A percentile compares a stretch with the other conserved stretches of the same genome.
phyloP scores from a whole-genome alignment of 2,888 invertebrate species.

The Melieria crassipennis region DNA sequence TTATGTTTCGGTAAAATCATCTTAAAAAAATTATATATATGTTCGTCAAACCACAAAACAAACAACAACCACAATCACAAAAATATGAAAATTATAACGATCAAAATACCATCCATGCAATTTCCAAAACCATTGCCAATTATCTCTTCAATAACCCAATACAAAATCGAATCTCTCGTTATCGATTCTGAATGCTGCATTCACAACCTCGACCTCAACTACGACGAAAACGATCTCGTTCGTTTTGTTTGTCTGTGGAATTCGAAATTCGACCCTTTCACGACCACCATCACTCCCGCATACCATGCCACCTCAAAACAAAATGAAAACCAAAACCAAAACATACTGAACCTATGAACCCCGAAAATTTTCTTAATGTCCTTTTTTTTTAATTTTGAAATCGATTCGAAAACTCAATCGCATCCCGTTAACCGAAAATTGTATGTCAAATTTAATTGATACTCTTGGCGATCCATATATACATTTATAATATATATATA shows the following conservation, averaged over 20 bases:
- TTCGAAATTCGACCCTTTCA: no score
- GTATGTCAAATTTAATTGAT: constrained; percentile 37
- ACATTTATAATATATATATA: constrained; percentile 49
- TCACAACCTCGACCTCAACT: no score
- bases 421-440: constrained; percentile 45
- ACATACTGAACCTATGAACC: constrained; percentile 45
- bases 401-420: no score
- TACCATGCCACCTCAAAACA: no score
- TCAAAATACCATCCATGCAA: constrained; percentile 35
- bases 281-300: no score
- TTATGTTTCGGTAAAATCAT: constrained; percentile 61
- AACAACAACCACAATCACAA: constrained; percentile 36
- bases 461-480: constrained; percentile 62
- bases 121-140: no score
- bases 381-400: no score
- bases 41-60: constrained; percentile 59
- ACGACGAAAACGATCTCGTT: no score
- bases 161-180: no score
- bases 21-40: constrained; percentile 66
- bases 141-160: no score
- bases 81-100: constrained; percentile 42
- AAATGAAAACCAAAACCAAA: constrained; percentile 28
- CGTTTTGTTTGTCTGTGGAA: no score
- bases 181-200: no score
- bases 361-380: constrained; percentile 20